phyloP scores from a whole-genome alignment of 2,888 invertebrate species.

The Nemurella pictetii region DNA sequence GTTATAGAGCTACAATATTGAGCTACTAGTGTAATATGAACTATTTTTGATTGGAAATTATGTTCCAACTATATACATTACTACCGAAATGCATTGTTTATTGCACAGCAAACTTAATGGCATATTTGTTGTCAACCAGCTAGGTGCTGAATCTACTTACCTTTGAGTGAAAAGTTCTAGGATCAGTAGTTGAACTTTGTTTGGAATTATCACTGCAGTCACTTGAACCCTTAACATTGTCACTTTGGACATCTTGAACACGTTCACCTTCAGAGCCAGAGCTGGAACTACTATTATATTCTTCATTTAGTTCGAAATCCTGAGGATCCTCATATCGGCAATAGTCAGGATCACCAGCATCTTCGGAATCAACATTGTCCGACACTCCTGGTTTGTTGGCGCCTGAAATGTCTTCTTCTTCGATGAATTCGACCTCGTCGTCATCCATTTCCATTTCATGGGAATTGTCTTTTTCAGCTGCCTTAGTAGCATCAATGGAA shows the following conservation, averaged over 20 bases:
- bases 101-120: too few relatives aligned
- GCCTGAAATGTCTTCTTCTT: background rate
- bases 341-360: background rate
- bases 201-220: background rate
- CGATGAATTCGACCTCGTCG: background rate
- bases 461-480: too few relatives aligned
- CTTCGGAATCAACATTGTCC: background rate
- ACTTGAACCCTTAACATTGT: background rate
- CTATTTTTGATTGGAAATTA: too few relatives aligned
- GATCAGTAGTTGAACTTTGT: background rate
- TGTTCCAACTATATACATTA: too few relatives aligned
- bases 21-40: too few relatives aligned
- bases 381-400: background rate
- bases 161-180: background rate
- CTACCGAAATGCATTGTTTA: too few relatives aligned
- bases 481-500: too few relatives aligned
- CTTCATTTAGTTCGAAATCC: background rate
- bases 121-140: too few relatives aligned
- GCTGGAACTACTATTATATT: background rate
- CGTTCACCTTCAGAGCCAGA: background rate
- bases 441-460: background rate
- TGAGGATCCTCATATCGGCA: background rate
- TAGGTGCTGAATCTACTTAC: too few relatives aligned
- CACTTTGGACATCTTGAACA: background rate
- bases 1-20: too few relatives aligned